Evolutionary conservation across 2,888 invertebrate species (phyloP).

Genomic region (Rapana venosa): DNA sequence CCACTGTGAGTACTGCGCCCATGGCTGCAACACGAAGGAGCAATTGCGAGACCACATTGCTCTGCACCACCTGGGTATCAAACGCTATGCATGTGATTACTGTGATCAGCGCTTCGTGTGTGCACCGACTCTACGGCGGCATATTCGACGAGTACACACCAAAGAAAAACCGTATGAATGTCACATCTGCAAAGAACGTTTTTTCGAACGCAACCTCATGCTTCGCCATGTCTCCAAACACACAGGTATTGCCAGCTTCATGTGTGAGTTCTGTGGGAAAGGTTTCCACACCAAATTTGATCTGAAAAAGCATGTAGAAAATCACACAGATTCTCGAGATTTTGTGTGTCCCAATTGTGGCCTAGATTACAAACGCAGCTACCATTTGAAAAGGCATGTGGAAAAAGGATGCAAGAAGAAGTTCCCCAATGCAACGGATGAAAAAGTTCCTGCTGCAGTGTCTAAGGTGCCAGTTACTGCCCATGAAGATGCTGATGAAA

Average conservation of each 20-base stretch:
- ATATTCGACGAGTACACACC: constrained; percentile 37
- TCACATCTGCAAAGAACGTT: constrained; percentile 38
- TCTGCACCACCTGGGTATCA: constrained; percentile 42
- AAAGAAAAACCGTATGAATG: constrained; percentile 44
- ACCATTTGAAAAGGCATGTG: constrained; percentile 40
- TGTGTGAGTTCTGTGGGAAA: constrained; percentile 44
- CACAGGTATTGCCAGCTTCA: constrained; percentile 42
- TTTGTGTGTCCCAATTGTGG: constrained; percentile 42
- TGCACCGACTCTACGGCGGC: constrained; percentile 38
- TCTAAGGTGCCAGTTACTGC: constrained; percentile 17
- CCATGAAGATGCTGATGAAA: constrained; percentile 38
- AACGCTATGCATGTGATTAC: constrained; percentile 41
- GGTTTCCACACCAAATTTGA: constrained; percentile 44
- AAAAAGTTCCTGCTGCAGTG: constrained; percentile 2
- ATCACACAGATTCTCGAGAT: constrained; percentile 41
- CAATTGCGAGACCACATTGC: constrained; percentile 43
- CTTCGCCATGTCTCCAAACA: constrained; percentile 42
- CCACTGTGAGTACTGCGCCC: constrained; percentile 43
- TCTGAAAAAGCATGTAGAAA: constrained; percentile 42
- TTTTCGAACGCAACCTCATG: constrained; percentile 41
- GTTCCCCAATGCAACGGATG: neutral
- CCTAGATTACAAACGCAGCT: constrained; percentile 42
- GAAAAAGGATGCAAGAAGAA: constrained; percentile 42
- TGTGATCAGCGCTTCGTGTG: constrained; percentile 43
- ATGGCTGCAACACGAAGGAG: constrained; percentile 44